Evolutionary conservation across 1,140 invertebrate genomes (phyloP).

Genomic region (Danaus plexippus): DNA sequence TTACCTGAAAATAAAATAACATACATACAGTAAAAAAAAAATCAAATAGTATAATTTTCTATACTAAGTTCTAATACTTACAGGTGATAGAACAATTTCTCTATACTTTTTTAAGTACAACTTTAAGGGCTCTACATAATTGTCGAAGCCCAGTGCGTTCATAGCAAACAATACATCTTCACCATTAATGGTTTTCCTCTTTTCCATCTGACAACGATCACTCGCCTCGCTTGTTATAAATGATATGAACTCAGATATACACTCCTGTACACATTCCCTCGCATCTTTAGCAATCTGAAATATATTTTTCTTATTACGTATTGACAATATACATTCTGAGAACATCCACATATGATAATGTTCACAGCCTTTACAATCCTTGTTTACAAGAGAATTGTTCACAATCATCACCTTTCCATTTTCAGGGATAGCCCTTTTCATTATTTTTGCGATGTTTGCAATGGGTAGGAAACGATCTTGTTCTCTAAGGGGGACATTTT

Average conservation of each 20-base stretch:
- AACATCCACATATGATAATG: too few relatives aligned
- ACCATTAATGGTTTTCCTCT: conserved; percentile 99
- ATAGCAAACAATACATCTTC: conserved; percentile 98
- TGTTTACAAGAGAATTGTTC: not conserved
- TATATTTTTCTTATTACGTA: conserved; percentile 28
- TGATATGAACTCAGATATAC: conserved; percentile 99
- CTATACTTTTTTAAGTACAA: conserved; percentile 97
- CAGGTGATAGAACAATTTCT: conserved; percentile 75
- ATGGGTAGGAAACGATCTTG: conserved; percentile 98
- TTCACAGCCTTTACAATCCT: not conserved
- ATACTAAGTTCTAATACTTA: conserved; percentile 27
- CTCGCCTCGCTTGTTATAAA: conserved; percentile 99
- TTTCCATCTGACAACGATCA: conserved; percentile 97
- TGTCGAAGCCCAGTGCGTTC: conserved; percentile 97
- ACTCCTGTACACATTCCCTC: conserved; percentile 99
- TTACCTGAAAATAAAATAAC: conserved; percentile 39
- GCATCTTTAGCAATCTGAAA: conserved; percentile 97
- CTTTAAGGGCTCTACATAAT: conserved; percentile 98
- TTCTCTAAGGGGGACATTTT: conserved; percentile 79
- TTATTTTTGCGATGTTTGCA: conserved; percentile 98
- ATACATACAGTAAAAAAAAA: conserved; percentile 1
- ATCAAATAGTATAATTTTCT: not conserved
- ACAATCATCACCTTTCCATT: conserved; percentile 90
- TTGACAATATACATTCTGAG: too few relatives aligned
- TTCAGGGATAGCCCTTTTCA: conserved; percentile 97